Evolutionary conservation across 2,113 vertebrate genomes (phyloP), one percentile per base, ranked within the genome.

Genomic region (Chlamydotis undulata): DNA sequence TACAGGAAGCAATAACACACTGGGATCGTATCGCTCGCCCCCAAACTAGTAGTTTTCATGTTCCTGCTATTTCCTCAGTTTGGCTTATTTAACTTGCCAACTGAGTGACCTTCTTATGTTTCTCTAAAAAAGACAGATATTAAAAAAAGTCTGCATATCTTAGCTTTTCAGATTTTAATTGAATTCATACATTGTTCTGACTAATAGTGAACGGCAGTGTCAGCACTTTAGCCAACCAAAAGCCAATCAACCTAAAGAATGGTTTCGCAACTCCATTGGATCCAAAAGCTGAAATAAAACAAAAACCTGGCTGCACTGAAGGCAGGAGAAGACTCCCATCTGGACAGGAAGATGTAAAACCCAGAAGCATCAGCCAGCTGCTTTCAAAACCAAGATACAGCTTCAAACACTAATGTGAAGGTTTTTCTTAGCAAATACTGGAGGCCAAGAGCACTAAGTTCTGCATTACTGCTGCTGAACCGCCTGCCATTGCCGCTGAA

Each of bases 321-420:
- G 61, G 89, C 47, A 65, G 95, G 76, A 94, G 89, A 90, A 96
- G 96, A 96, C 52, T 98, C 97, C 95, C 91, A 96, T 89, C 91
- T 96, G 93, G 91, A 75, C 82, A 96, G 93, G 89, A 97, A 97
- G 95, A 96, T 6, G 21, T 77, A 76, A 97, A 93, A 89, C 77
- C 78, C 92, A 96, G 77, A 97, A 96, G 75, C 87, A 77, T 57
- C 77, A 87, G 81, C 87, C 93, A 96, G 96, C 90, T 93, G 83
- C 92, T 95, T 93, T 81, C 61, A 93, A 70, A 85, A 73, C 3
- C 1, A n/a, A 94, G 63, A 57, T 17, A 78, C 29, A 47, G 83
- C 16, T 55, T 93, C 49, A 78, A 71, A 68, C 24, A 10, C 19
- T 26, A 33, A 56, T 59, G 13, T 52, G 68, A 82, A 71, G 68